Evolutionary conservation across 1,140 invertebrate species (phyloP), one percentile per base, ranked within the genome.

Genomic region (Rhagoletis zephyria): DNA sequence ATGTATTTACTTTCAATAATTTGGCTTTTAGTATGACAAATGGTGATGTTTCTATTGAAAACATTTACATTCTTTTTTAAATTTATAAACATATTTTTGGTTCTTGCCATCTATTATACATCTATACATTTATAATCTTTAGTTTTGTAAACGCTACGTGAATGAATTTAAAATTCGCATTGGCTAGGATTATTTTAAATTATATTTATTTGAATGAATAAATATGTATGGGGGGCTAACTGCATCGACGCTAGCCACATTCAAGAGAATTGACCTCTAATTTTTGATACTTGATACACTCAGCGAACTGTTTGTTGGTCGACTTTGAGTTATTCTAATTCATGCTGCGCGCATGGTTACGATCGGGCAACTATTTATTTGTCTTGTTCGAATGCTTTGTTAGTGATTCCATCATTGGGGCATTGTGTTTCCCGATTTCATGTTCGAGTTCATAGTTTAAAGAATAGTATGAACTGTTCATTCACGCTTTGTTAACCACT

Each of bases 311-410:
- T 6, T 7, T 6, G 59, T 7, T 5, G 45, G 70, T 51, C 70
- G 70, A 51, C 70, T 48, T n/a, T 81, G 42, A 48, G 48, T 81
- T 81, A 16, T 81, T 45, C 51, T 81, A 81, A 81, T 81, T 81
- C 48, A 45, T 74, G 67, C 45, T 74, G 16, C 51, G 16, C 51
- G 70, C 45, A 56, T 81, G 74, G 19, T 10, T 56, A n/a, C 3
- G 48, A 81, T 30, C 30, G 30, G 30, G 30, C 42, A 56, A 19
- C 48, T 56, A 81, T 56, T 56, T 16, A 81, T 81, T 81, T 6
- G 45, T 40, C 30, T 30, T 30, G 30, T 30, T 30, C 30, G 30
- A 30, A 7, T 63, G 45, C 9, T 56, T 81, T 56, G 4, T 30
- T 5, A 51, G 48, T 81, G 16, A 19, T 81, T 81, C 7, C 3